These are phyloP conservation scores for Phorcus lineatus DNA, from an alignment of 2,888 invertebrate species.

Conservation along the genomic window DNA sequence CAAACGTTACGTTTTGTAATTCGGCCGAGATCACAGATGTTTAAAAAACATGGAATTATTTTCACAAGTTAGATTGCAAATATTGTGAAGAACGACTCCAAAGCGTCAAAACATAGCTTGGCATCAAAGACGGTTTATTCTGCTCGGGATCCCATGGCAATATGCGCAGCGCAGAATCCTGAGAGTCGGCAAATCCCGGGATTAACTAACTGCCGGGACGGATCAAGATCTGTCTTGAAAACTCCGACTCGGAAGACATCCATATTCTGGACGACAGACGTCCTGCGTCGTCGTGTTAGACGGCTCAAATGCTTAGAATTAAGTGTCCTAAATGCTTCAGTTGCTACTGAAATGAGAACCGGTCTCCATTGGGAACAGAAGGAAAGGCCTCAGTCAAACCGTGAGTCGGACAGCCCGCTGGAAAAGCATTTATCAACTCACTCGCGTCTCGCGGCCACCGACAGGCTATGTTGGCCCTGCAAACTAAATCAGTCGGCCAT, in stretches of 20 bases:
- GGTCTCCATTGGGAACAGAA: not conserved
- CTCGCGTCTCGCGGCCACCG: not conserved
- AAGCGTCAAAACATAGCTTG: too few species aligned
- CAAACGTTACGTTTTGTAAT: too few species aligned
- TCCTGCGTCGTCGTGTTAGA: not conserved
- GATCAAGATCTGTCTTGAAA: not conserved
- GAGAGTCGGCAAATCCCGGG: not conserved
- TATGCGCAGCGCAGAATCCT: not conserved
- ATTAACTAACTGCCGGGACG: slow-evolving; percentile 19
- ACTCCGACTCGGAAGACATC: slow-evolving; percentile 1
- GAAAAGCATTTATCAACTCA: slow-evolving; percentile 9
- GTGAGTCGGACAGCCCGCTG: slow-evolving; percentile 4
- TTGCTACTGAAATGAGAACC: slow-evolving; percentile 16
- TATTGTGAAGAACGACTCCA: too few species aligned
- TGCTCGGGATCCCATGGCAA: not conserved
- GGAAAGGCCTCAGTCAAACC: not conserved
- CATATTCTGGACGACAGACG: slow-evolving; percentile 23
- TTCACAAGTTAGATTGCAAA: too few species aligned
- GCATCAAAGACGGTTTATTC: not conserved
- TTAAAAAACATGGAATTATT: too few species aligned
- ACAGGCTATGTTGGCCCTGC: not conserved
- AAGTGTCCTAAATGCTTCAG: slow-evolving; percentile 28
- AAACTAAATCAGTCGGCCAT: slow-evolving; percentile 22
- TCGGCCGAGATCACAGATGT: too few species aligned
- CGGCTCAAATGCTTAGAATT: slow-evolving; percentile 24